These are phyloP conservation scores for Poeciliopsis infans DNA, from an alignment of 2,797 vertebrate genomes.

Conservation along the genomic window DNA sequence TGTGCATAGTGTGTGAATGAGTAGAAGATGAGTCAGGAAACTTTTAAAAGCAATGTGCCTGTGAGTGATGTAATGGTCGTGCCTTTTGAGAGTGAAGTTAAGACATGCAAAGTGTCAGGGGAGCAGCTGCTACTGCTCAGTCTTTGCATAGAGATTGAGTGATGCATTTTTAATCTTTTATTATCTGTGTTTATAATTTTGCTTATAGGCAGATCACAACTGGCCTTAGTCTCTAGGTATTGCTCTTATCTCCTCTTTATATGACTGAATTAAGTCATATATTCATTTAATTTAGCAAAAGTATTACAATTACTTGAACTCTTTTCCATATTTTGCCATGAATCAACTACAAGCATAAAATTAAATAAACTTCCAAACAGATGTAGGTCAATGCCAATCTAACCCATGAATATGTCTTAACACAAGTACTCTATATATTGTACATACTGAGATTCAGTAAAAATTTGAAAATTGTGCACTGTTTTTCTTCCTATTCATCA, in stretches of 20 bases:
- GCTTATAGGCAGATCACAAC: constrained; percentile 23
- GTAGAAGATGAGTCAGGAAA: constrained; percentile 60
- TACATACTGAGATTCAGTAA: not conserved
- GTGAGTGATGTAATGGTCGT: constrained; percentile 28
- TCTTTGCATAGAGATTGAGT: constrained; percentile 8
- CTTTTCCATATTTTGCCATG: not conserved
- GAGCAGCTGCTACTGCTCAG: constrained; percentile 14
- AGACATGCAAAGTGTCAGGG: constrained; percentile 24
- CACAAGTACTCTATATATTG: not conserved
- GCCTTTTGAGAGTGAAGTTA: constrained; percentile 29
- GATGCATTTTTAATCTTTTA: constrained; percentile 3
- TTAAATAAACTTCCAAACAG: not conserved
- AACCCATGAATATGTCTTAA: not conserved
- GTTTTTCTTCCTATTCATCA: not conserved
- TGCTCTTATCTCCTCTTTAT: constrained; percentile 40
- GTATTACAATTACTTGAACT: not conserved
- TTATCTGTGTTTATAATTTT: not conserved
- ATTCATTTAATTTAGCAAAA: constrained; percentile 36
- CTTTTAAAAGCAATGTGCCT: constrained; percentile 24
- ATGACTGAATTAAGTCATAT: constrained; percentile 53
- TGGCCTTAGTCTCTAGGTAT: constrained; percentile 43
- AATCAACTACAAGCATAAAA: not conserved
- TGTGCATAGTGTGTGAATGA: constrained; percentile 30
- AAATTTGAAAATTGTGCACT: not conserved
- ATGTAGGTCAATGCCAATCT: not conserved